These are phyloP conservation scores for Albula goreensis DNA, from an alignment of 2,113 vertebrate species.

Conservation along the genomic window DNA sequence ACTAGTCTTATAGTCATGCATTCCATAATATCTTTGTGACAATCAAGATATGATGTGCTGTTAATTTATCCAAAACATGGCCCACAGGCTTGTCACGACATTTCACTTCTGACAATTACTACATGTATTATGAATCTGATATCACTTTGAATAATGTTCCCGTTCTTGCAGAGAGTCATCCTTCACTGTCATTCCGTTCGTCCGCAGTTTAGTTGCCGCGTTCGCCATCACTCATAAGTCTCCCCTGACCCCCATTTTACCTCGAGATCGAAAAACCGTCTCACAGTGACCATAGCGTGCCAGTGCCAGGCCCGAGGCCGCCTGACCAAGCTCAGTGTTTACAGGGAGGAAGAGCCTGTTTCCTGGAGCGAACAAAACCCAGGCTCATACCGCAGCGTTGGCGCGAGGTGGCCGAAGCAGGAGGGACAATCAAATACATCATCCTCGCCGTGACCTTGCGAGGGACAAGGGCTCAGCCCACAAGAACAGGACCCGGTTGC, in stretches of 20 bases:
- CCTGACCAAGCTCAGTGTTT: constrained; percentile 83
- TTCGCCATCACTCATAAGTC: background rate
- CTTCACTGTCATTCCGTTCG: background rate
- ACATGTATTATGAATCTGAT: background rate
- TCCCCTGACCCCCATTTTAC: constrained; percentile 44
- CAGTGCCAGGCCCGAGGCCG: constrained; percentile 65
- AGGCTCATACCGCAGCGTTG: constrained; percentile 84
- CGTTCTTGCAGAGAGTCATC: background rate
- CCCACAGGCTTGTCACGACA: background rate
- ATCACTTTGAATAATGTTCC: background rate
- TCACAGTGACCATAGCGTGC: constrained; percentile 68
- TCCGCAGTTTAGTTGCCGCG: background rate
- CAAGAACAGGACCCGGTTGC: constrained; percentile 39
- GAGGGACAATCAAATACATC: constrained; percentile 82
- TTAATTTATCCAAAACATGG: constrained; percentile 12
- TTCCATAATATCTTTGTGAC: background rate
- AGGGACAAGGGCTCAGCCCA: constrained; percentile 41
- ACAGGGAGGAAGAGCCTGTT: constrained; percentile 96
- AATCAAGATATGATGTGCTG: background rate
- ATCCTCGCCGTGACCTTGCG: constrained; percentile 52
- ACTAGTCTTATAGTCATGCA: background rate
- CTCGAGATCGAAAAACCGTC: constrained; percentile 46
- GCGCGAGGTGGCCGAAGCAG: constrained; percentile 56
- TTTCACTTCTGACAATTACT: background rate
- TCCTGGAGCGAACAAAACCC: constrained; percentile 89